Evolutionary conservation across 2,797 vertebrate genomes (phyloP).

Genomic region (Setipinna tenuifilis): DNA sequence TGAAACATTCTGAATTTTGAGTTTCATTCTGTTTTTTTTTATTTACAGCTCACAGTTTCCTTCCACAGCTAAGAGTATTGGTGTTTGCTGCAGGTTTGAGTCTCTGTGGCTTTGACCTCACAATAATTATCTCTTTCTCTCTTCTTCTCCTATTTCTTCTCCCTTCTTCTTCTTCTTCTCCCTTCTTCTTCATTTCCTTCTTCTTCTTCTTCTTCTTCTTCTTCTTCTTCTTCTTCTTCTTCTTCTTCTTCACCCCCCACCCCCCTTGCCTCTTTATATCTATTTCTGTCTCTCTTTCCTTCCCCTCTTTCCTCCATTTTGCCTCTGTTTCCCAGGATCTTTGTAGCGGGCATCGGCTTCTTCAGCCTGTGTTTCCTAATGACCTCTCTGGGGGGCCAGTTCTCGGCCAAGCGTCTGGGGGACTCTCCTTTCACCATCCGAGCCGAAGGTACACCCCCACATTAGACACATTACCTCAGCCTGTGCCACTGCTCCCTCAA

Average conservation of each 20-base stretch:
- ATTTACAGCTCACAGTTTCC: neutral
- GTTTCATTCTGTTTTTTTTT: neutral
- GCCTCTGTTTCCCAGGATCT: slow-evolving; percentile 80
- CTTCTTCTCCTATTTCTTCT: neutral
- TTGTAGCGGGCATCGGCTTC: slow-evolving; percentile 93
- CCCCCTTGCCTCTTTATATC: neutral
- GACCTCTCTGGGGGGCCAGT: slow-evolving; percentile 95
- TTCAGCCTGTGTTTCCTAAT: slow-evolving; percentile 98
- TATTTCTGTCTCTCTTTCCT: slow-evolving; percentile 29
- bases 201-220: neutral
- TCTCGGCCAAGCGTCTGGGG: slow-evolving; percentile 87
- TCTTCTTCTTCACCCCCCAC: neutral
- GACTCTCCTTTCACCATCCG: slow-evolving; percentile 92
- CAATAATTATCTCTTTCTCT: neutral
- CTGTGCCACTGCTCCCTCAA: neutral
- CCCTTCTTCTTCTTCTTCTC: neutral
- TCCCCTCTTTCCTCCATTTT: neutral
- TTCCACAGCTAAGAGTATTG: slow-evolving; percentile 19
- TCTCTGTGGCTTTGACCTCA: neutral
- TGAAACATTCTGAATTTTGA: neutral
- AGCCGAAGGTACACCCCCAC: slow-evolving; percentile 83
- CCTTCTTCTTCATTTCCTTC: neutral
- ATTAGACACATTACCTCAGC: neutral
- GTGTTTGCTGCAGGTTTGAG: neutral
- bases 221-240: neutral